phyloP scores from a whole-genome alignment of 2,113 vertebrate genomes.

The Cephalopholis sonnerati region DNA sequence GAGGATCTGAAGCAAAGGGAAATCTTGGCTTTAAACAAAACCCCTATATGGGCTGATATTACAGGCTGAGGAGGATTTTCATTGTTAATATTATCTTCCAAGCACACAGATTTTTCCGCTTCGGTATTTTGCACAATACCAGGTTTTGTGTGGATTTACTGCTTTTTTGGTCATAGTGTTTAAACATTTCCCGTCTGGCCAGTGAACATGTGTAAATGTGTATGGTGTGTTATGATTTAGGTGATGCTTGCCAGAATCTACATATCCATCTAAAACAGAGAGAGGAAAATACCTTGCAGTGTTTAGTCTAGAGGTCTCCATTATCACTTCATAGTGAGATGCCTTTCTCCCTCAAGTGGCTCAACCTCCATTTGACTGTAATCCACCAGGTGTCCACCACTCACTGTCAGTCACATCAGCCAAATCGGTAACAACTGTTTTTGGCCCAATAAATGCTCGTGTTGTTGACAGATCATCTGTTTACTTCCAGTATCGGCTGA shows the following conservation, averaged over 20 bases:
- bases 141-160: constrained; percentile 55
- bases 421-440: constrained; percentile 10
- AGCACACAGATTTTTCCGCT: constrained; percentile 16
- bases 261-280: constrained; percentile 42
- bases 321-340: constrained; percentile 47
- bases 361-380: constrained; percentile 12
- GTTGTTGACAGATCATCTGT: constrained; percentile 17
- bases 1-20: constrained; percentile 48
- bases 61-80: constrained; percentile 42
- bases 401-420: constrained; percentile 15
- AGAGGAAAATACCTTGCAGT: constrained; percentile 44
- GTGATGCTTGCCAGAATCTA: constrained; percentile 51
- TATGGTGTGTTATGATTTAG: constrained; percentile 67
- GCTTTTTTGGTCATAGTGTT: constrained; percentile 39
- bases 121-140: constrained; percentile 35
- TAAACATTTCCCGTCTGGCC: constrained; percentile 45
- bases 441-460: not conserved
- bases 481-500: constrained; percentile 4
- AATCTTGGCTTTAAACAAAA: constrained; percentile 55
- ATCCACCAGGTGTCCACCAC: constrained; percentile 11
- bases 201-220: constrained; percentile 44
- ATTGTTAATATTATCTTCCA: constrained; percentile 58
- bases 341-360: constrained; percentile 27
- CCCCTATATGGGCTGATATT: constrained; percentile 52
- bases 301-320: constrained; percentile 69